phyloP scores from a whole-genome alignment of 2,113 vertebrate genomes.

The Phodopus roborovskii region DNA sequence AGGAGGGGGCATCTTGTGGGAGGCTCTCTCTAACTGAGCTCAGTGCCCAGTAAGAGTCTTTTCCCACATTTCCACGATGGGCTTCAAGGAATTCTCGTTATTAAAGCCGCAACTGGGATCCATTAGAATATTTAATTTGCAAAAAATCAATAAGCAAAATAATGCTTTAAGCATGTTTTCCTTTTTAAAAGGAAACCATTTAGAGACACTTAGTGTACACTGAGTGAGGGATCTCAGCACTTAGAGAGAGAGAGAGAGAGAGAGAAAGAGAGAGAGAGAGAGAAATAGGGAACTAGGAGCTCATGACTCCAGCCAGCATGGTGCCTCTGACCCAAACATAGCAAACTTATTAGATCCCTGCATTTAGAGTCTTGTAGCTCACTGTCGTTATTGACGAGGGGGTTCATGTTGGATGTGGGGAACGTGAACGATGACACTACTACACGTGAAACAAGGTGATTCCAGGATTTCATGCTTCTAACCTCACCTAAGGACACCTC shows the following conservation, averaged over 20 bases:
- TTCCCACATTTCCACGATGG: background rate
- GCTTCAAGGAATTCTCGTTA: background rate
- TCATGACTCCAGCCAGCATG: fast-evolving
- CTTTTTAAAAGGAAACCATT: conserved; percentile 20
- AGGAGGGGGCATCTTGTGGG: background rate
- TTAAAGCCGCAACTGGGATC: background rate
- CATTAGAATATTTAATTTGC: conserved; percentile 43
- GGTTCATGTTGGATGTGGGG: background rate
- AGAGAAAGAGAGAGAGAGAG: too few species aligned
- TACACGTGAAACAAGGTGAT: background rate
- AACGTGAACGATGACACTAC: background rate
- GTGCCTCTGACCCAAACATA: background rate
- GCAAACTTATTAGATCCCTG: background rate
- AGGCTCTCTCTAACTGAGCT: background rate
- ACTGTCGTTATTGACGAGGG: background rate
- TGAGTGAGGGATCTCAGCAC: background rate
- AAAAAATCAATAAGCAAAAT: conserved; percentile 45
- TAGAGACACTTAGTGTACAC: background rate
- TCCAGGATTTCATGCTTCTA: background rate
- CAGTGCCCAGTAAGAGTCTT: background rate
- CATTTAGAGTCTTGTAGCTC: background rate
- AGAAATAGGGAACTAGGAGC: fast-evolving
- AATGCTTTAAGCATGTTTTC: conserved; percentile 10
- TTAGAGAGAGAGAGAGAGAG: background rate
- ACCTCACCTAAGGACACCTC: too few species aligned